These are phyloP conservation scores for Adela reaumurella DNA, from an alignment of 2,888 invertebrate species.

Conservation along the genomic window DNA sequence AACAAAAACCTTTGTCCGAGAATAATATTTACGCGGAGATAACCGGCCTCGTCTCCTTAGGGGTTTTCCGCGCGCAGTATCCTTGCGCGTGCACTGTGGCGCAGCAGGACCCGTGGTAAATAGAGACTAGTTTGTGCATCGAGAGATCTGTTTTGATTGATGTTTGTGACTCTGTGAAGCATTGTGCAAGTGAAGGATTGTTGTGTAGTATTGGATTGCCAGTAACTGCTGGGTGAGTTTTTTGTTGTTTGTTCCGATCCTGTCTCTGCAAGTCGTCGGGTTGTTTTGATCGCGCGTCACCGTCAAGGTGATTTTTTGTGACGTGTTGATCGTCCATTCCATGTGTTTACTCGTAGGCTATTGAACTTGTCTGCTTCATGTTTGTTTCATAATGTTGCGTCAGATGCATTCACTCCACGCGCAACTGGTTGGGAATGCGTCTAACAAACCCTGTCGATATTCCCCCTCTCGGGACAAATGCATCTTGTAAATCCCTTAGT, in stretches of 20 bases:
- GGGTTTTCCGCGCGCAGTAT: slow-evolving; percentile 42
- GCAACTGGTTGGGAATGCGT: too few relatives aligned
- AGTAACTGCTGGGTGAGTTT: slow-evolving; percentile 35
- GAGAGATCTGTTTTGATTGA: slow-evolving; percentile 20
- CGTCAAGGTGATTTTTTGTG: too few relatives aligned
- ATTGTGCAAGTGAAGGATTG: slow-evolving; percentile 21
- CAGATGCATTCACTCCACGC: too few relatives aligned
- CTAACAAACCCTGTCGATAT: too few relatives aligned
- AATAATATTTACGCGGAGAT: slow-evolving; percentile 47
- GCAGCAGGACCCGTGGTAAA: slow-evolving; percentile 31
- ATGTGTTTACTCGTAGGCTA: neutral
- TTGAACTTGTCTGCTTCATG: neutral
- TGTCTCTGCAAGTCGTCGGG: too few relatives aligned
- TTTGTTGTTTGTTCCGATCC: slow-evolving; percentile 2
- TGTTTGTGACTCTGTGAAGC: too few relatives aligned
- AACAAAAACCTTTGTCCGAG: slow-evolving; percentile 55
- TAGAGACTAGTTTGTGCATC: slow-evolving; percentile 41
- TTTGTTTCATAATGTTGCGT: neutral
- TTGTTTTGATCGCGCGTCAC: too few relatives aligned
- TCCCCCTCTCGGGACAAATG: too few relatives aligned
- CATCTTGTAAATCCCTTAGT: too few relatives aligned
- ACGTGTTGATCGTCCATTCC: too few relatives aligned
- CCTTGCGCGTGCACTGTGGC: slow-evolving; percentile 46
- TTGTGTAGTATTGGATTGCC: slow-evolving; percentile 50
- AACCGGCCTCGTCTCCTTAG: slow-evolving; percentile 33